These are phyloP conservation scores for Corynorhinus townsendii DNA, from an alignment of 2,113 vertebrate species.

Conservation along the genomic window DNA sequence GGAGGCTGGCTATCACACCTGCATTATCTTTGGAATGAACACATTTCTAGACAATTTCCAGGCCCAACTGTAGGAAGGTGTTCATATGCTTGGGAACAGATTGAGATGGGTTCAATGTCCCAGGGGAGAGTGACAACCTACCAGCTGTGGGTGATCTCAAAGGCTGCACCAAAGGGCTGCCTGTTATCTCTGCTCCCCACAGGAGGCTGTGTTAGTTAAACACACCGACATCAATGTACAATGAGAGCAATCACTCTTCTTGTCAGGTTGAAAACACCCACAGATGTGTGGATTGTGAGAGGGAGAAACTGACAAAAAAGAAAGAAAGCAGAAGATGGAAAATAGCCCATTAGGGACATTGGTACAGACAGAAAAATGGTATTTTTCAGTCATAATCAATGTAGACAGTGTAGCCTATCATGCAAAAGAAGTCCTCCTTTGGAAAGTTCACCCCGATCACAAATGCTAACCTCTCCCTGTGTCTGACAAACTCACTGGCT, in stretches of 20 bases:
- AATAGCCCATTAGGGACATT: neutral
- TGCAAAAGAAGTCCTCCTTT: neutral
- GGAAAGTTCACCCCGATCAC: neutral
- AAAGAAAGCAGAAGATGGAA: neutral
- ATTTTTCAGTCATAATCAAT: neutral
- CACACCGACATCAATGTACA: too few relatives aligned
- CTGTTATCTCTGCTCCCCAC: fast-evolving
- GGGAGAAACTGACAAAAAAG: too few relatives aligned
- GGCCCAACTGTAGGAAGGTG: neutral
- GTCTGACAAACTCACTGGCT: neutral
- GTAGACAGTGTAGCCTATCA: neutral
- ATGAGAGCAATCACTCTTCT: neutral
- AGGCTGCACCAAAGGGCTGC: too few relatives aligned
- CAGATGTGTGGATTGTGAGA: fast-evolving
- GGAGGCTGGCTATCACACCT: neutral
- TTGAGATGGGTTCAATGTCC: fast-evolving
- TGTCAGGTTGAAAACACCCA: neutral
- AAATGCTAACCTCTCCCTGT: neutral
- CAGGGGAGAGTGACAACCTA: fast-evolving
- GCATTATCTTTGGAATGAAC: neutral
- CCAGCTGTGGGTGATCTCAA: neutral
- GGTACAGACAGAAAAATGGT: too few relatives aligned
- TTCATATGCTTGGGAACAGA: neutral
- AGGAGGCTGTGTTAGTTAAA: fast-evolving
- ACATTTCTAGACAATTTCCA: neutral